A percentile compares a stretch with the other conserved stretches of the same genome.
phyloP scores from a whole-genome alignment of 2,888 invertebrate genomes.

The Clostera curtula region DNA sequence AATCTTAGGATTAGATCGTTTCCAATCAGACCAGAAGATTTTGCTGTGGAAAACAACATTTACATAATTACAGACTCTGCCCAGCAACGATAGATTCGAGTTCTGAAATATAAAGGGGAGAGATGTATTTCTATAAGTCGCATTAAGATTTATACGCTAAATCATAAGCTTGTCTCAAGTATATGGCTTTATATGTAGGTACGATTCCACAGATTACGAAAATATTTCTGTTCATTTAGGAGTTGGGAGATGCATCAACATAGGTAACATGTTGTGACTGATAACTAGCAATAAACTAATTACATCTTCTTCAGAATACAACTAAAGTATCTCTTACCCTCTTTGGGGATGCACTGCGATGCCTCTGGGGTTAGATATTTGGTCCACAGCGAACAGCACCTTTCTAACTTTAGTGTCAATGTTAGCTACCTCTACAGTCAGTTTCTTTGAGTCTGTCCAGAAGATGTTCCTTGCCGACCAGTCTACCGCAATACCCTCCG shows the following conservation, averaged over 20 bases:
- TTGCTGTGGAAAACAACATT: slow-evolving; percentile 77
- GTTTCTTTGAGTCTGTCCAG: slow-evolving; percentile 95
- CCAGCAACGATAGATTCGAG: too few species aligned
- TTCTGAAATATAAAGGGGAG: too few species aligned
- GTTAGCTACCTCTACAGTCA: slow-evolving; percentile 92
- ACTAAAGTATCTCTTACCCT: slow-evolving; percentile 80
- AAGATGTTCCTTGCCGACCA: slow-evolving; percentile 94
- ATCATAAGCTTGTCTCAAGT: too few species aligned
- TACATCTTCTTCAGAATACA: too few species aligned
- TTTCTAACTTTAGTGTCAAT: slow-evolving; percentile 84
- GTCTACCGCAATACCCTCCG: slow-evolving; percentile 96
- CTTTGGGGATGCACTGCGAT: slow-evolving; percentile 94
- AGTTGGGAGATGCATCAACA: neutral
- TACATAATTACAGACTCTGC: too few species aligned
- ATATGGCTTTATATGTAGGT: too few species aligned
- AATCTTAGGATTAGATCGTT: slow-evolving; percentile 90
- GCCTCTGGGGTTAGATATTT: slow-evolving; percentile 93
- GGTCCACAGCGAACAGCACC: slow-evolving; percentile 81
- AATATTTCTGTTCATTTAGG: neutral
- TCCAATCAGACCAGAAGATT: slow-evolving; percentile 99
- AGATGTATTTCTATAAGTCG: too few species aligned
- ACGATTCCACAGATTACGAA: too few species aligned
- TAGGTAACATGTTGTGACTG: neutral
- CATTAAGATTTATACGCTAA: too few species aligned
- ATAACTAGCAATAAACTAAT: too few species aligned